Evolutionary conservation across 2,113 vertebrate genomes (phyloP).

Genomic region (Ophiodon elongatus): DNA sequence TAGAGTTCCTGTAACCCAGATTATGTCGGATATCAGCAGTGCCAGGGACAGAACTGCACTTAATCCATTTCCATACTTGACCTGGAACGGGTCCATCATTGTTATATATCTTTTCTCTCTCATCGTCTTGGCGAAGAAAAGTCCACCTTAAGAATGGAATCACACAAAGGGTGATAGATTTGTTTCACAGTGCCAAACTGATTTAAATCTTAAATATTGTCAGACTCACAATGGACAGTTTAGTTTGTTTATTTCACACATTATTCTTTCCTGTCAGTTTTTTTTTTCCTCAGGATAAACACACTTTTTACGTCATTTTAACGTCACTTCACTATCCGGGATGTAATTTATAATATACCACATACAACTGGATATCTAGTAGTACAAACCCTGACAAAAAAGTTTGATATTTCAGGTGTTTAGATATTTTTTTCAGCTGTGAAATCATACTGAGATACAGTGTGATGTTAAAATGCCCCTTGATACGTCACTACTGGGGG

Average conservation of each 20-base stretch:
- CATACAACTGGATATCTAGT: neutral
- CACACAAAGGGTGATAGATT: neutral
- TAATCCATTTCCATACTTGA: constrained; percentile 54
- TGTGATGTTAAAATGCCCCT: neutral
- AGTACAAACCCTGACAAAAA: neutral
- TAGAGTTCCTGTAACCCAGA: constrained; percentile 70
- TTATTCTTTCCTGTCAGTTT: neutral
- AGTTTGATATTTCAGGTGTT: neutral
- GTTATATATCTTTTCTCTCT: constrained; percentile 60
- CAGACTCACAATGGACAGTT: neutral
- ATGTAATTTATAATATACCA: neutral
- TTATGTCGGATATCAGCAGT: constrained; percentile 55
- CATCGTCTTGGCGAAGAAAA: constrained; percentile 62
- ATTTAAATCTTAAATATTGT: neutral
- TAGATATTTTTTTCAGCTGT: neutral
- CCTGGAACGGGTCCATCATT: constrained; percentile 69
- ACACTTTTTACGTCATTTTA: neutral
- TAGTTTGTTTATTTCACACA: neutral
- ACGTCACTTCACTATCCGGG: neutral
- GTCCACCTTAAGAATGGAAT: constrained; percentile 47
- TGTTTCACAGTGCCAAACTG: neutral
- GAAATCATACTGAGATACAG: neutral
- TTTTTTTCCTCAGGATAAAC: neutral
- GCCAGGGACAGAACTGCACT: constrained; percentile 59
- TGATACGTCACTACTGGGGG: neutral